These are phyloP conservation scores for Condylostylus longicornis DNA, from an alignment of 1,140 invertebrate species.

Conservation along the genomic window DNA sequence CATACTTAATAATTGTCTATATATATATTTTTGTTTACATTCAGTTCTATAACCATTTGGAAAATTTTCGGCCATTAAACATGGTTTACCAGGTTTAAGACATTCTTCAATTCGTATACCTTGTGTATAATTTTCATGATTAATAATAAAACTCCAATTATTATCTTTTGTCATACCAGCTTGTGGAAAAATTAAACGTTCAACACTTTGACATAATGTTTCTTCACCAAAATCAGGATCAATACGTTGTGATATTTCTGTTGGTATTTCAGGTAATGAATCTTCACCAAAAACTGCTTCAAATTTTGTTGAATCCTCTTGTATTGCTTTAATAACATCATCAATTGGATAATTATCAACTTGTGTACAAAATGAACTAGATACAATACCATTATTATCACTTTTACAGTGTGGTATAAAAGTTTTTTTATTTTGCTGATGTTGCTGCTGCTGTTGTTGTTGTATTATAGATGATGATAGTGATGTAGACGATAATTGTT, in stretches of 20 bases:
- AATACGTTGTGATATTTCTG: not conserved
- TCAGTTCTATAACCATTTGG: constrained; percentile 33
- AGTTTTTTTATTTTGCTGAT: too few relatives aligned
- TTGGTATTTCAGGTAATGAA: not conserved
- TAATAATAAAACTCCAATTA: constrained; percentile 8
- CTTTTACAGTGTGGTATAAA: too few relatives aligned
- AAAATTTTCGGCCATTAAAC: too few relatives aligned
- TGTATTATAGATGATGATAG: too few relatives aligned
- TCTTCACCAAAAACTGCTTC: not conserved
- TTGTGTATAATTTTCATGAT: constrained; percentile 7
- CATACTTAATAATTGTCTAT: constrained; percentile 36
- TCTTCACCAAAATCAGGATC: not conserved
- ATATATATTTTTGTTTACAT: constrained; percentile 45
- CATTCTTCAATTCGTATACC: constrained; percentile 10
- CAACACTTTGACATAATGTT: not conserved
- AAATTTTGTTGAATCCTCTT: not conserved
- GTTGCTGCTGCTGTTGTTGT: too few relatives aligned
- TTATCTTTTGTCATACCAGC: not conserved
- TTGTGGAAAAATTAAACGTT: constrained; percentile 1
- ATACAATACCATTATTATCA: too few relatives aligned
- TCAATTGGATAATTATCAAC: not conserved
- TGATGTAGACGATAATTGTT: too few relatives aligned
- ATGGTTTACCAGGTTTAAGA: constrained; percentile 10
- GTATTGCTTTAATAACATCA: not conserved
- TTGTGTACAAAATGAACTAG: constrained; percentile 3